Conservation (phyloP, 2,797 vertebrate species). For the Acipenser oxyrinchus region DNA sequence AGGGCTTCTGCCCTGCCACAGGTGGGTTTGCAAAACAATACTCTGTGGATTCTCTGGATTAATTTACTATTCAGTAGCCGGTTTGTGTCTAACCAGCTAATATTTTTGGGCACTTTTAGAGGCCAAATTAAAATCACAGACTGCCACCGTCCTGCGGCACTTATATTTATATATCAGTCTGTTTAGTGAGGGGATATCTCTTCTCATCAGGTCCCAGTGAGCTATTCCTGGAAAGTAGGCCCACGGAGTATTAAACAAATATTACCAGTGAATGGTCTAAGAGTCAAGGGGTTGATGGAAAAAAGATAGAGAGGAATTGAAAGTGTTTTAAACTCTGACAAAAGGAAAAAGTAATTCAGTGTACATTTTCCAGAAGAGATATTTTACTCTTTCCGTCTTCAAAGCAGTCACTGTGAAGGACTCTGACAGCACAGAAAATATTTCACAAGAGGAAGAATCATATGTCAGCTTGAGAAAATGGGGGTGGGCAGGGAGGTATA, state of each 20-base stretch:
- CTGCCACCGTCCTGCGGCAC: not conserved
- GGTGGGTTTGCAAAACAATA: not conserved
- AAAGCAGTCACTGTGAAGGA: slow-evolving; percentile 18
- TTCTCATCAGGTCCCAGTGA: slow-evolving; percentile 43
- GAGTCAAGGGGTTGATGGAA: slow-evolving; percentile 48
- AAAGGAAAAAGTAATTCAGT: slow-evolving; percentile 31
- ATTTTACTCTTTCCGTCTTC: slow-evolving; percentile 15
- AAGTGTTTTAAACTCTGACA: slow-evolving; percentile 34
- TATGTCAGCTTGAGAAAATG: slow-evolving; percentile 2
- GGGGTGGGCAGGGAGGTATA: too few relatives aligned
- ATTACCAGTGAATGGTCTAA: slow-evolving; percentile 59
- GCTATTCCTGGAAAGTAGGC: slow-evolving; percentile 46
- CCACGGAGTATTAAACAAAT: slow-evolving; percentile 69
- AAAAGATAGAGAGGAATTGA: slow-evolving; percentile 51
- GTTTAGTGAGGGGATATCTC: slow-evolving; percentile 50
- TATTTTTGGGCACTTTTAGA: not conserved
- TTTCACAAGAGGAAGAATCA: slow-evolving; percentile 8
- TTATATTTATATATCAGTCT: not conserved
- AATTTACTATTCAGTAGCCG: not conserved
- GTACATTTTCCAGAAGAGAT: slow-evolving; percentile 25
- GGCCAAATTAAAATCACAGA: slow-evolving; percentile 7
- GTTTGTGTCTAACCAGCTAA: not conserved
- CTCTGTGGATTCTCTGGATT: not conserved
- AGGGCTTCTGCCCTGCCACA: too few relatives aligned
- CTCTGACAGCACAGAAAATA: slow-evolving; percentile 13